Conservation (phyloP, 2,888 invertebrate species). For the Acrocyrtus sp. region DNA sequence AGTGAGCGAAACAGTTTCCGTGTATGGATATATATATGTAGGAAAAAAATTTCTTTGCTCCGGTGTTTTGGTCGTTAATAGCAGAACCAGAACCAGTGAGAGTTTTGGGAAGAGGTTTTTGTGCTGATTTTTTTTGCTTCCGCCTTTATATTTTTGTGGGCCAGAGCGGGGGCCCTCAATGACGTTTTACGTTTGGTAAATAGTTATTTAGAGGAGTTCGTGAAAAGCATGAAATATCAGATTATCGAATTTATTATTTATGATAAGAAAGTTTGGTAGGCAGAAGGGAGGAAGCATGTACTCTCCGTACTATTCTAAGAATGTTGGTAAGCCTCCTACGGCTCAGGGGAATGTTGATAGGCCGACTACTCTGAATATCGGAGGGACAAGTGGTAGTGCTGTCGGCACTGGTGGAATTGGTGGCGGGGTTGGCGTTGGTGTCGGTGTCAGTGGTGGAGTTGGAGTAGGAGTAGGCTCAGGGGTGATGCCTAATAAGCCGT, state of each 20-base stretch:
- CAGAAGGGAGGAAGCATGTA: constrained; percentile 36
- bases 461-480: constrained; percentile 12
- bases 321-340: constrained; percentile 10
- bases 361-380: constrained; percentile 59
- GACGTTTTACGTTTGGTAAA: neutral
- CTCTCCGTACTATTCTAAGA: constrained; percentile 46
- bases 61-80: no score
- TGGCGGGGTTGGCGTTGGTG: constrained; percentile 8
- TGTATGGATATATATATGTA: no score
- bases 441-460: constrained; percentile 10
- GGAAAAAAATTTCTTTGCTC: no score
- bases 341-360: constrained; percentile 43
- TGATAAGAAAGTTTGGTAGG: no score
- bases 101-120: no score
- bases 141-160: no score
- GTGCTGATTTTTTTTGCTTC: no score
- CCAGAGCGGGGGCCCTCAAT: no score
- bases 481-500: constrained; percentile 58
- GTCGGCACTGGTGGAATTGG: constrained; percentile 15
- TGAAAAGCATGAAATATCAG: neutral
- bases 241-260: neutral
- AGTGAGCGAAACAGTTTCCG: no score
- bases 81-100: no score
- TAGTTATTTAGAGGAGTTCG: neutral
- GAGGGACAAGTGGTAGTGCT: constrained; percentile 24